Percentiles rank a stretch among this genome's conserved stretches.
Conservation (phyloP, 2,888 invertebrate genomes). For the Spisula subtruncata region DNA sequence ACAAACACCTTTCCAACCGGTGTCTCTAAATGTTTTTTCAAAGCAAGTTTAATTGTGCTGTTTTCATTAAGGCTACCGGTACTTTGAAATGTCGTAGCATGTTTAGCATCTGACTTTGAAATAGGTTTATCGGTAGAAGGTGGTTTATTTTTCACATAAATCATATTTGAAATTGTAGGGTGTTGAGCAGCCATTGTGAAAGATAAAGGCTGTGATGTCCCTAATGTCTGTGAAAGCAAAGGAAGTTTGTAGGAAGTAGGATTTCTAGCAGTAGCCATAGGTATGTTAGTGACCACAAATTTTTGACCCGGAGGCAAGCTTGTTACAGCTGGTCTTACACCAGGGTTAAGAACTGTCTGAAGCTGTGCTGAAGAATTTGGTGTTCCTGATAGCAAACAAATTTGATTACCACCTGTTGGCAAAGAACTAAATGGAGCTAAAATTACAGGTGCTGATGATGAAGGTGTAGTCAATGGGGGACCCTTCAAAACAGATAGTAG, state of each 20-base stretch:
- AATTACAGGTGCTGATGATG: not conserved
- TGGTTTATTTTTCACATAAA: not conserved
- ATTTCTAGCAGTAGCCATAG: not conserved
- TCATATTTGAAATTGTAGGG: not conserved
- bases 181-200: not conserved
- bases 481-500: not conserved
- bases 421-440: not conserved
- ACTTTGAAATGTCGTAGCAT: not conserved
- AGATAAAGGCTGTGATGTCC: not conserved
- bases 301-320: not conserved
- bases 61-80: not conserved
- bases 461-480: not conserved
- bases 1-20: not conserved
- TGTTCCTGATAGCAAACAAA: not conserved
- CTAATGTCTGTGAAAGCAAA: not conserved
- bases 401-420: not conserved
- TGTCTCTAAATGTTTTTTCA: not conserved
- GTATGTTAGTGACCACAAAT: not conserved
- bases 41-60: not conserved
- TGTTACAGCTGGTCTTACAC: not conserved
- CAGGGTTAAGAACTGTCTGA: not conserved
- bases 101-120: too few species aligned
- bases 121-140: too few species aligned
- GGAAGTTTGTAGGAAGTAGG: not conserved
- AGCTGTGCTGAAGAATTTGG: not conserved